Evolutionary conservation across 2,797 vertebrate genomes (phyloP), one percentile per base, ranked within the genome.

Genomic region (Paguma larvata): DNA sequence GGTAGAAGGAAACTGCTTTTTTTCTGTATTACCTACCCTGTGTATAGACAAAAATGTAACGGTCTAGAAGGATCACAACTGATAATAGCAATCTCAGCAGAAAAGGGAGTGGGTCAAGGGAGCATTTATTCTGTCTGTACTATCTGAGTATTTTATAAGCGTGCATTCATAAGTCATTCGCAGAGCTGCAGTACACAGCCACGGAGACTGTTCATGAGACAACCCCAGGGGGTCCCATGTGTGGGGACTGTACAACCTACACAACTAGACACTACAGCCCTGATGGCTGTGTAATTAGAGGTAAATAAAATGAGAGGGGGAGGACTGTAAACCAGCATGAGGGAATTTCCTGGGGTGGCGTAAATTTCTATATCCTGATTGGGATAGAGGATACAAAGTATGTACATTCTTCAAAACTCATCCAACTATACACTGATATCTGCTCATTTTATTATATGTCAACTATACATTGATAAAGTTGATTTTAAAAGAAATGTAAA

Each of bases 401-500:
- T 1, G 75, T 2, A 10, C 12, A 80, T 84, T 95, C 70, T 89
- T 79, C 11, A 63, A 93, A 96, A 92, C 16, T 72, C 44, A 86
- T 16, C 27, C 72, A 78, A 62, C 18, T 89, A 6, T 34, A n/a
- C 30, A 67, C 2, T 6, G 65, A 77, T 77, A 85, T 41, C 27
- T 83, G 9, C 32, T 44, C 14, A 44, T n/a, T 94, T 88, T 86
- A 84, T 34, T 46, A 68, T 18, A 85, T 34, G 53, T 68, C 85
- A 78, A 77, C 34, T 67, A 65, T 9, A 75, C 30, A 63, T 21
- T 14, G 83, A 77, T 70, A 93, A 91, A 88, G 59, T 27, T 75
- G 21, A 63, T 51, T 90, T 96, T 23, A n/a, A 96, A 94, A 80
- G 73, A 95, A 95, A 93, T 38, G 63, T 34, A 75, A 68, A 51